These are phyloP conservation scores for Nephrocerus scutellatus DNA, from an alignment of 2,888 invertebrate genomes.

Conservation along the genomic window DNA sequence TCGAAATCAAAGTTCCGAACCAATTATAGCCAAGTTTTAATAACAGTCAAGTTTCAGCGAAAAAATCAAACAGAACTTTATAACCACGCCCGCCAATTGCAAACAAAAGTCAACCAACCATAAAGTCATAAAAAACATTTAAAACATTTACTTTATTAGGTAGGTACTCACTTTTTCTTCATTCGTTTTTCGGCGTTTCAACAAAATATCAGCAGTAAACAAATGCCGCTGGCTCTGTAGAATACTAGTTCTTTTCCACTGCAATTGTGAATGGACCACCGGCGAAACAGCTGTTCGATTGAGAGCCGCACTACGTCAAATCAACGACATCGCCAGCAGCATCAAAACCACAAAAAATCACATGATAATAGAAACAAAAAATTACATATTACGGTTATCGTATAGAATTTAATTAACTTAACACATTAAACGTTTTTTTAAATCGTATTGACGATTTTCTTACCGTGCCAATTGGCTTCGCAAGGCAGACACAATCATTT, in stretches of 20 bases:
- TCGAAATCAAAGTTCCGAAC: too few relatives aligned
- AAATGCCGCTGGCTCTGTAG: slow-evolving; percentile 29
- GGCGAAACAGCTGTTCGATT: slow-evolving; percentile 7
- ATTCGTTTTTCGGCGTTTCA: slow-evolving; percentile 56
- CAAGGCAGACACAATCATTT: slow-evolving; percentile 19
- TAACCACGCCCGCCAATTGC: too few relatives aligned
- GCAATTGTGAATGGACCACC: slow-evolving; percentile 2
- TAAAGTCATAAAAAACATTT: neutral
- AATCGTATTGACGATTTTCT: slow-evolving; percentile 1
- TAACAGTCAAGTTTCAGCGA: too few relatives aligned
- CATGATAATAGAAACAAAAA: too few relatives aligned
- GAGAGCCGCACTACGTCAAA: neutral
- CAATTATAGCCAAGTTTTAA: too few relatives aligned
- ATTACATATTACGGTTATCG: too few relatives aligned
- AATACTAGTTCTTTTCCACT: neutral
- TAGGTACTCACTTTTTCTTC: slow-evolving; percentile 54
- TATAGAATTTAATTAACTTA: neutral
- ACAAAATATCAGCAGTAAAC: slow-evolving; percentile 36
- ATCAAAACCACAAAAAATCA: too few relatives aligned
- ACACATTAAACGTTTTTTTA: neutral
- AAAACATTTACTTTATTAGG: neutral
- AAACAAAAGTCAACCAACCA: too few relatives aligned
- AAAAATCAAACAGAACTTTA: too few relatives aligned
- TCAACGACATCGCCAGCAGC: neutral
- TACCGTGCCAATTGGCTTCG: slow-evolving; percentile 16